Base-by-base conservation (phyloP, 2,888 invertebrate genomes). In the Orthosia cruda region DNA sequence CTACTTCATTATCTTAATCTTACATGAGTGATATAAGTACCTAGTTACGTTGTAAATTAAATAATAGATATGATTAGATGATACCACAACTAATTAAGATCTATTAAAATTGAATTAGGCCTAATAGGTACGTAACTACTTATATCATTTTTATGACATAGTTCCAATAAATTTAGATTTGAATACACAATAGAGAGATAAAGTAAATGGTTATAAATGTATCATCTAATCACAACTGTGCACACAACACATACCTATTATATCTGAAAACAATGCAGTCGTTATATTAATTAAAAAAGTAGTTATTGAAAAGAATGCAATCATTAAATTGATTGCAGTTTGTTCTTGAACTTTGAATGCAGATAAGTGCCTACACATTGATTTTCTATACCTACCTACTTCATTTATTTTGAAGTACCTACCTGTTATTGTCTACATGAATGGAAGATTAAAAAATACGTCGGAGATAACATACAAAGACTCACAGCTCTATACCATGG, bases 271-370 rank as follows among this genome's bases (percentile, higher is more conserved):
- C 13, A 77, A 77, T 52, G 32, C 77, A 58, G 32, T 77, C 18
- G 18, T 50, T 47, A 26, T 15, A 50, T 26, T 20, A 52, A 45
- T 45, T 20, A 9, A 15, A 20, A 3, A 20, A 11, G 26, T 47
- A 16, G 16, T 55, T 26, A 55, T 32, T 50, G 45, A 2, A 52
- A 70, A 49, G 18, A 62, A 26, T 71, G 45, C 79, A 57, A 62
- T 55, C 12, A 62, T 55, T 55, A 23, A 45, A 78, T 45, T 50
- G 0, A 62, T 79, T 52, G 71, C 23, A 23, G 18, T 62, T 32
- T 50, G 23, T 77, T 61, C 50, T 79, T 50, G 50, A 71, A 57
- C 80, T 52, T 79, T 47, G 57, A 52, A 57, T 62, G 16, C 20
- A 45, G 54, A 57, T 79, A 62, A 62, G 7, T 50, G 5, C 32